Evolutionary conservation across 1,140 invertebrate genomes (phyloP).

Genomic region (Brachionus paranguensis): DNA sequence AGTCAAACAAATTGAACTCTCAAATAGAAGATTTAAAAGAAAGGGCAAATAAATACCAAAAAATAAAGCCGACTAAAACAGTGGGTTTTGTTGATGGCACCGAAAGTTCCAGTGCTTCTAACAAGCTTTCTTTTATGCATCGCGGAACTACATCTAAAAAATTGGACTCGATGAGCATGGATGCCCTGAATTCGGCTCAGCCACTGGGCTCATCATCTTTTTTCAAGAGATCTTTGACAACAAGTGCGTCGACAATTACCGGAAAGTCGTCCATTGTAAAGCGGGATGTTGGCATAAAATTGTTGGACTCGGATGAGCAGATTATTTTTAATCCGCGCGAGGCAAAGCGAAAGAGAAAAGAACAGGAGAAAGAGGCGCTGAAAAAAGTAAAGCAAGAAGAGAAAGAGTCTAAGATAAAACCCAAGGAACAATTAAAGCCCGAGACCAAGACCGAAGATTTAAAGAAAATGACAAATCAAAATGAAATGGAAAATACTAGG

Average conservation of each 20-base stretch:
- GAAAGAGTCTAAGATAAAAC: slow-evolving; percentile 48
- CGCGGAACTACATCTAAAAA: not conserved
- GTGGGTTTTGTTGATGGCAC: not conserved
- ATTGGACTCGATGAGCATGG: slow-evolving; percentile 1
- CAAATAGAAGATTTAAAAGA: not conserved
- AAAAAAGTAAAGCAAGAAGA: slow-evolving; percentile 57
- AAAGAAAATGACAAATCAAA: not conserved
- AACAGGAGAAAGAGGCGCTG: slow-evolving; percentile 71
- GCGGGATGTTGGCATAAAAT: slow-evolving; percentile 21
- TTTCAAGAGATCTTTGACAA: slow-evolving; percentile 14
- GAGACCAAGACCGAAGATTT: not conserved
- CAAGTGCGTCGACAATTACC: not conserved
- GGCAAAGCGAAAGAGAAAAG: slow-evolving; percentile 51
- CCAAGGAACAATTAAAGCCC: slow-evolving; percentile 42
- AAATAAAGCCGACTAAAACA: not conserved
- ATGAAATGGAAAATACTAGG: not conserved
- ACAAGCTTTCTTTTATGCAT: not conserved
- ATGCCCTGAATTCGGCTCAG: not conserved
- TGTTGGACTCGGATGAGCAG: slow-evolving; percentile 16
- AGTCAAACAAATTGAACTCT: not conserved
- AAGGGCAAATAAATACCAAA: not conserved
- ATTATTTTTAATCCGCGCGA: slow-evolving; percentile 7
- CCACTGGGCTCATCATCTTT: not conserved
- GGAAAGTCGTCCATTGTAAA: slow-evolving; percentile 33
- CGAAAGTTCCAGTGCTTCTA: not conserved